Conservation (phyloP, 1,140 invertebrate species). For the Polyergus mexicanus region DNA sequence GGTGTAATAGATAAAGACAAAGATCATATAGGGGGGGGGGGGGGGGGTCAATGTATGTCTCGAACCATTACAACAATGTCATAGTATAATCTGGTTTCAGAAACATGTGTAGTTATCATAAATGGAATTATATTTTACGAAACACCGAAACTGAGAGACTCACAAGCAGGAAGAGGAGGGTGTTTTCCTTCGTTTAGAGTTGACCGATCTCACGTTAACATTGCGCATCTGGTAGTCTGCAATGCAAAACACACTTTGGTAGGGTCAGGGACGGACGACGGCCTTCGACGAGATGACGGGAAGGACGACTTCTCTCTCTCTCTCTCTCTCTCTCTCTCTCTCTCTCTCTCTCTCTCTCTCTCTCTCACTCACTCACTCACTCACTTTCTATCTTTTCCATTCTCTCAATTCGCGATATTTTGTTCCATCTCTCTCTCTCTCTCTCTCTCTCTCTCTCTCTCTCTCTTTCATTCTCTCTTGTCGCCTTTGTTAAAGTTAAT, state of each 20-base stretch:
- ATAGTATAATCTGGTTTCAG: constrained; percentile 77
- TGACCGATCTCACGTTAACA: constrained; percentile 92
- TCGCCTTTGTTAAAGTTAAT: constrained; percentile 37
- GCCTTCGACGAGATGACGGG: constrained; percentile 75
- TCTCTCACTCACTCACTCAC: background rate
- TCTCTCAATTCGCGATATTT: too few relatives aligned
- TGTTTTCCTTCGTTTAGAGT: constrained; percentile 91
- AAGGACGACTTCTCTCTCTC: constrained; percentile 54
- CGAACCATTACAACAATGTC: constrained; percentile 83
- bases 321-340: constrained; percentile 17
- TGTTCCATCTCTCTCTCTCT: too few relatives aligned
- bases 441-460: constrained; percentile 27
- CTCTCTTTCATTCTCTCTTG: constrained; percentile 38
- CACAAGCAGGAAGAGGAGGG: constrained; percentile 90
- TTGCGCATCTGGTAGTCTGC: constrained; percentile 92
- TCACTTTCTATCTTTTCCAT: background rate
- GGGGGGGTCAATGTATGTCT: constrained; percentile 73
- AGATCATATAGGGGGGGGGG: constrained; percentile 69
- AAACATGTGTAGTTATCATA: constrained; percentile 81
- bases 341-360: background rate
- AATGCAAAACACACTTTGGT: constrained; percentile 88
- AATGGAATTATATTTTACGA: constrained; percentile 85
- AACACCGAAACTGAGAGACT: constrained; percentile 89
- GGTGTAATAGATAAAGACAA: constrained; percentile 73
- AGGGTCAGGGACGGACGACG: constrained; percentile 86